Conservation (phyloP, 92 coral and sea anemone genomes). For the Porites evermanni region DNA sequence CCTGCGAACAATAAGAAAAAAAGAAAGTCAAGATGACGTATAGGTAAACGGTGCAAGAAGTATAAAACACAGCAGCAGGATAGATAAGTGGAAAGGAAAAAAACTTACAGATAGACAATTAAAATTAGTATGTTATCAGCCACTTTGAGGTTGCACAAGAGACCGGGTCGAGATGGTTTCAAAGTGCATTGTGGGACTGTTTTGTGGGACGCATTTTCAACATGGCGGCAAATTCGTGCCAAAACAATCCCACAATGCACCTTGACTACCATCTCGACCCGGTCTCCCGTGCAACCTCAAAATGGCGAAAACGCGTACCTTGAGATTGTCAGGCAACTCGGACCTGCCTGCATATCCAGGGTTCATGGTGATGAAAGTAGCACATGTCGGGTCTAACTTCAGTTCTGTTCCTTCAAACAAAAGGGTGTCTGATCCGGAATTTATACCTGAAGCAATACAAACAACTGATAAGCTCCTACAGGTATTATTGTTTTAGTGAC, state of each 20-base stretch:
- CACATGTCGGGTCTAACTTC: conserved; percentile 91
- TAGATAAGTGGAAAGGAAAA: background rate
- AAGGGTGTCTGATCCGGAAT: conserved; percentile 94
- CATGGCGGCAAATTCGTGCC: too few species aligned
- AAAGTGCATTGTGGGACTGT: too few species aligned
- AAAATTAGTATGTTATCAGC: too few species aligned
- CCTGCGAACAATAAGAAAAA: conserved; percentile 57
- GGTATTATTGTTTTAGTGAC: background rate
- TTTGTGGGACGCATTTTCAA: too few species aligned
- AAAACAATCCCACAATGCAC: too few species aligned
- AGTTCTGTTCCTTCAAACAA: conserved; percentile 98
- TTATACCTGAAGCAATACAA: conserved; percentile 74
- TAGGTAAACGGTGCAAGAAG: background rate
- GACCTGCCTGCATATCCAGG: conserved; percentile 99
- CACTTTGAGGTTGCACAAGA: too few species aligned
- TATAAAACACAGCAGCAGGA: background rate
- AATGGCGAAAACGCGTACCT: conserved; percentile 53
- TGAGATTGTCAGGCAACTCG: conserved; percentile 95
- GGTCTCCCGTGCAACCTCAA: too few species aligned
- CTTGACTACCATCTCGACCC: too few species aligned
- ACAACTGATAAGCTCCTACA: background rate
- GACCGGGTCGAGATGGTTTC: too few species aligned
- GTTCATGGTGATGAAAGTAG: conserved; percentile 96
- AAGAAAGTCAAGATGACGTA: too few species aligned
- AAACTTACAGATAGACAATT: background rate